Evolutionary conservation across 2,113 vertebrate species (phyloP).

Genomic region (Corythoichthys haematopterus): DNA sequence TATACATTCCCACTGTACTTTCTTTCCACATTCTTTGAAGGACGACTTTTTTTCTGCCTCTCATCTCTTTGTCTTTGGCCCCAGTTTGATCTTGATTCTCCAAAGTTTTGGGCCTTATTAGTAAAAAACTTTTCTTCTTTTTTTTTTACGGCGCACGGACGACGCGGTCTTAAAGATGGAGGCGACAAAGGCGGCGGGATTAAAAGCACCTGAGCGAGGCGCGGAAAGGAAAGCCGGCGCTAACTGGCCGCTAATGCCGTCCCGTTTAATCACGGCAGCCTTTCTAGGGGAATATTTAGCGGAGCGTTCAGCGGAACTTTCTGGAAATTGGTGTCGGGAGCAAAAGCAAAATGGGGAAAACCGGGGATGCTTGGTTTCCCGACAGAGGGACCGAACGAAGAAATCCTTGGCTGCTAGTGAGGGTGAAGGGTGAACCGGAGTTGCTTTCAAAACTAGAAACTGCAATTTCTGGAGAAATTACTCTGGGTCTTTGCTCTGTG

Average conservation of each 20-base stretch:
- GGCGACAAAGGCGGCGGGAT: constrained; percentile 39
- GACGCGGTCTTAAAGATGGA: constrained; percentile 11
- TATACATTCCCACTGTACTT: constrained; percentile 4
- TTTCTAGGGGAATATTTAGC: constrained; percentile 29
- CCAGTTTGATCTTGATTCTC: constrained; percentile 13
- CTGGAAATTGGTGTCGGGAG: no score
- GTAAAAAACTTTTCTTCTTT: constrained; percentile 39
- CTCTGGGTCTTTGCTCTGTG: no score
- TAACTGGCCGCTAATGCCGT: constrained; percentile 54
- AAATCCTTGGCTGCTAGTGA: no score
- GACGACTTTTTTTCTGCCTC: constrained; percentile 4
- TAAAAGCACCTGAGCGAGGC: constrained; percentile 46
- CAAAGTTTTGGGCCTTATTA: constrained; percentile 39
- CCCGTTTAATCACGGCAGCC: constrained; percentile 63
- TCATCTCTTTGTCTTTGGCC: constrained; percentile 35
- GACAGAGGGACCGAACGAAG: no score
- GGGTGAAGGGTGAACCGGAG: no score
- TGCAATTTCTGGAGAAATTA: no score
- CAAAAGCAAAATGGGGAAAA: no score
- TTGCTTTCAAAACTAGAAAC: no score
- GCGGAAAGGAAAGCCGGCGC: constrained; percentile 20
- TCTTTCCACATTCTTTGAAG: constrained; percentile 19
- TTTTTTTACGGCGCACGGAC: constrained; percentile 24
- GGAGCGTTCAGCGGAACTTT: background rate
- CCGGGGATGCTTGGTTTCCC: no score